These are phyloP conservation scores for Sus cebifrons DNA, from an alignment of 2,797 vertebrate genomes.

Conservation along the genomic window DNA sequence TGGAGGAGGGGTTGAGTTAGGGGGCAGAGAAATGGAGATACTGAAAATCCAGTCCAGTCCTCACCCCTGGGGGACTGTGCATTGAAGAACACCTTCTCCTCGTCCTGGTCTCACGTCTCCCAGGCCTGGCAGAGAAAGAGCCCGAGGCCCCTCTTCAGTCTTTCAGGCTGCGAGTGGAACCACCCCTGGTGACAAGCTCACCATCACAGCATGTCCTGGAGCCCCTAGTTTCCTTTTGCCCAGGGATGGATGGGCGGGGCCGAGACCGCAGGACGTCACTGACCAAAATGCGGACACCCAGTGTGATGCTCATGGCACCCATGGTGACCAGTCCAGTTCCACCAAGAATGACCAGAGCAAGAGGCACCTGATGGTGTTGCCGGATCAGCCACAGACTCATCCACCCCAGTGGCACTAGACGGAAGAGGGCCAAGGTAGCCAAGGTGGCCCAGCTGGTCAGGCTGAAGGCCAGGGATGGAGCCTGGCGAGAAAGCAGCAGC, in stretches of 20 bases:
- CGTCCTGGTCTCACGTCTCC: not conserved
- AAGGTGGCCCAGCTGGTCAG: constrained; percentile 95
- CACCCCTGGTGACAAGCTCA: constrained; percentile 85
- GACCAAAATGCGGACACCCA: constrained; percentile 94
- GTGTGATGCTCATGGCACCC: constrained; percentile 94
- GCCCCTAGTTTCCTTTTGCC: constrained; percentile 79
- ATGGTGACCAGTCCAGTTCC: constrained; percentile 95
- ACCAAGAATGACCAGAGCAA: constrained; percentile 92
- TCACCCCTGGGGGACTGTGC: not conserved
- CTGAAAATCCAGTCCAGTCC: not conserved
- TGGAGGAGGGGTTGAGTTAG: not conserved
- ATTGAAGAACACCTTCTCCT: not conserved
- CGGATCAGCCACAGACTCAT: constrained; percentile 96
- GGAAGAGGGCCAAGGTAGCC: constrained; percentile 95
- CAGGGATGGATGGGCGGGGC: not conserved
- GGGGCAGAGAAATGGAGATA: not conserved
- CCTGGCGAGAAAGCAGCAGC: constrained; percentile 93
- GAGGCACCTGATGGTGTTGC: constrained; percentile 92
- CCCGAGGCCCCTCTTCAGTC: not conserved
- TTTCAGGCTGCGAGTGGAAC: not conserved
- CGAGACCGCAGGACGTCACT: constrained; percentile 93
- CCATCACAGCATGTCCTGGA: constrained; percentile 83
- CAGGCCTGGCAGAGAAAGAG: not conserved
- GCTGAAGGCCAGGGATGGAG: constrained; percentile 90
- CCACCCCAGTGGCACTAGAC: constrained; percentile 96